Evolutionary conservation across 1,140 invertebrate genomes (phyloP).

Genomic region (Drosophila pallidifrons): DNA sequence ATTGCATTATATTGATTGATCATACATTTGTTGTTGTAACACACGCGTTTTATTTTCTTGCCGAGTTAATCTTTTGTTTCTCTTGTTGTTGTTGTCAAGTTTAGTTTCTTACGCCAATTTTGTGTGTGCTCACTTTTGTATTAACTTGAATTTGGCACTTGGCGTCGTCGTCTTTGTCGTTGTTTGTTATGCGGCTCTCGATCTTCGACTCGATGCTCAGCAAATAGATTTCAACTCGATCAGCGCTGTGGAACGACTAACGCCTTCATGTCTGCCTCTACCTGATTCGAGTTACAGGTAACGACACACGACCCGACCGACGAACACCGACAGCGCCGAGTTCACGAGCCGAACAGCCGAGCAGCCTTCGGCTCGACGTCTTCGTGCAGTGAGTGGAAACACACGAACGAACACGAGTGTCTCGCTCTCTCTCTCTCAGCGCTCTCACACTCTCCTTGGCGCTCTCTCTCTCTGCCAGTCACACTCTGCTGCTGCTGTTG

Average conservation of each 20-base stretch:
- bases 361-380: conserved; percentile 23
- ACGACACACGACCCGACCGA: conserved; percentile 54
- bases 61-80: conserved; percentile 22
- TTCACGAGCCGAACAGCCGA: conserved; percentile 16
- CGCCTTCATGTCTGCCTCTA: conserved; percentile 85
- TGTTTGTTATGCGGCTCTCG: conserved; percentile 28
- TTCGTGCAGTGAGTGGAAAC: conserved; percentile 25
- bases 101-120: conserved; percentile 35
- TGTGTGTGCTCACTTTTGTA: conserved; percentile 17
- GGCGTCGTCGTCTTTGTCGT: background rate
- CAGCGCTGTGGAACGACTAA: conserved; percentile 85
- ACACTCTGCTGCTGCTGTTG: background rate
- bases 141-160: conserved; percentile 40
- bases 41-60: conserved; percentile 6
- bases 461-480: background rate
- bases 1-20: conserved; percentile 42
- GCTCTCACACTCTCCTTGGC: conserved; percentile 2
- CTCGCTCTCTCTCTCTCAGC: background rate
- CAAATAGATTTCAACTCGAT: conserved; percentile 84
- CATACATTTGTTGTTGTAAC: conserved; percentile 14
- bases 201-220: conserved; percentile 35
- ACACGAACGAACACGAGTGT: conserved; percentile 4
- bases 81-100: conserved; percentile 18
- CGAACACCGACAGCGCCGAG: conserved; percentile 19
- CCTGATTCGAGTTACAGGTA: conserved; percentile 81